Percentiles rank a stretch among this genome's conserved stretches.
phyloP scores from a whole-genome alignment of 1,140 invertebrate species.

The Vanessa tameamea region DNA sequence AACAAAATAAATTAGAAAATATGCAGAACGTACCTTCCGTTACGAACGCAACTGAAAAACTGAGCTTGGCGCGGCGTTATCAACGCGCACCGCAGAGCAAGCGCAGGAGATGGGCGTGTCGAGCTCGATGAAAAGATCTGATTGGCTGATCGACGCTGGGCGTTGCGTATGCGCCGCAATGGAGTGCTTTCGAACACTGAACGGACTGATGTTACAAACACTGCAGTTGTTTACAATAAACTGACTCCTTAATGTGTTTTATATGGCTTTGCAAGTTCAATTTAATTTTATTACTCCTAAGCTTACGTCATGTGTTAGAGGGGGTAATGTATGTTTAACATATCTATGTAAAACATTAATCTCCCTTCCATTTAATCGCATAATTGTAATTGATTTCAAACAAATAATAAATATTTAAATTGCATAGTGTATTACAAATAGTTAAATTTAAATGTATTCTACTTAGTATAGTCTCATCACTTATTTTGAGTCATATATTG shows the following conservation, averaged over 20 bases:
- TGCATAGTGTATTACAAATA: not conserved
- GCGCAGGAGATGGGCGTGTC: slow-evolving; percentile 68
- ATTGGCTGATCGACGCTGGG: slow-evolving; percentile 57
- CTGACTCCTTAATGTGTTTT: slow-evolving; percentile 76
- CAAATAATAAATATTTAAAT: slow-evolving; percentile 3
- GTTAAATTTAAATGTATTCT: no score
- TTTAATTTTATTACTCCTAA: slow-evolving; percentile 70
- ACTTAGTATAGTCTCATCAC: no score
- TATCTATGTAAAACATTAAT: slow-evolving; percentile 17
- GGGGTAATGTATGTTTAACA: slow-evolving; percentile 26
- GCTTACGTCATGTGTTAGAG: slow-evolving; percentile 53
- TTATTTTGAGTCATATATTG: no score
- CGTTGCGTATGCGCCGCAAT: slow-evolving; percentile 53
- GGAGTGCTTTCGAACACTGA: slow-evolving; percentile 62
- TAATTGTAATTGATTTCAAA: slow-evolving; percentile 21
- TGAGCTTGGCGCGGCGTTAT: slow-evolving; percentile 48
- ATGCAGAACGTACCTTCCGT: slow-evolving; percentile 39
- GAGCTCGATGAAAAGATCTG: slow-evolving; percentile 36
- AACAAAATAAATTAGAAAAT: slow-evolving; percentile 37
- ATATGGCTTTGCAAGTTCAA: slow-evolving; percentile 72
- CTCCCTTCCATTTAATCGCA: slow-evolving; percentile 2
- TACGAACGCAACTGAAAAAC: slow-evolving; percentile 63
- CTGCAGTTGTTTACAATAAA: slow-evolving; percentile 77
- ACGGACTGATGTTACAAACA: slow-evolving; percentile 70
- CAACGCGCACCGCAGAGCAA: slow-evolving; percentile 58